Evolutionary conservation across 2,113 vertebrate genomes (phyloP), one percentile per base, ranked within the genome.

Genomic region (Patagioenas fasciata): DNA sequence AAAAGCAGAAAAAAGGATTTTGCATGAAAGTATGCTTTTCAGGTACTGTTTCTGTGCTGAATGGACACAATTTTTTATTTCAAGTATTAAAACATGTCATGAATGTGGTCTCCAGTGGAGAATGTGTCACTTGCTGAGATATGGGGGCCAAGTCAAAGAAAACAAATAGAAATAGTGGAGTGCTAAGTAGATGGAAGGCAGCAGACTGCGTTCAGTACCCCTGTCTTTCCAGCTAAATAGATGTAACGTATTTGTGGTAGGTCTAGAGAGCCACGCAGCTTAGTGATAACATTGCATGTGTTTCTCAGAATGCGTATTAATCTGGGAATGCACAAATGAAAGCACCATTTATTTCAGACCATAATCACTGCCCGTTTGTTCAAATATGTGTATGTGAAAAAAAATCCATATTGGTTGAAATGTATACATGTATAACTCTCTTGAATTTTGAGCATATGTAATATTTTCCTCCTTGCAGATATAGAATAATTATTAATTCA

Each of bases 51-150:
- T 80, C 89, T 92, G 80, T 87, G 93, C 91, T 92, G 89, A 89
- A 97, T 69, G 96, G 94, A 96, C 92, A 61, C 89, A 96, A 93
- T 29, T 92, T 97, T 97, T 96, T 75, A 92, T 95, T 96, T 94
- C 85, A 95, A 96, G 92, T 96, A 97, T 94, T 97, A 91, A 95
- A 98, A 97, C 91, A 96, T 96, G 96, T 92, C 84, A 95, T 91
- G 94, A 96, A 96, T 81, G 81, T 91, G 89, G 82, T 97, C 94
- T 96, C 88, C 78, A 85, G 93, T 80, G 69, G 91, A 88, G 81
- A 97, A 94, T 75, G 82, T 97, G 93, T 97, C 89, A 80, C 80
- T 93, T 79, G 80, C 40, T 86, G 50, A 78, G 88, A 66, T 50
- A 71, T 0, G 4, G 48, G 69, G 91, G 75, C 86, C 93, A 95